Base-by-base conservation (phyloP, 2,888 invertebrate genomes). In the Dicyrtoma fusca region DNA sequence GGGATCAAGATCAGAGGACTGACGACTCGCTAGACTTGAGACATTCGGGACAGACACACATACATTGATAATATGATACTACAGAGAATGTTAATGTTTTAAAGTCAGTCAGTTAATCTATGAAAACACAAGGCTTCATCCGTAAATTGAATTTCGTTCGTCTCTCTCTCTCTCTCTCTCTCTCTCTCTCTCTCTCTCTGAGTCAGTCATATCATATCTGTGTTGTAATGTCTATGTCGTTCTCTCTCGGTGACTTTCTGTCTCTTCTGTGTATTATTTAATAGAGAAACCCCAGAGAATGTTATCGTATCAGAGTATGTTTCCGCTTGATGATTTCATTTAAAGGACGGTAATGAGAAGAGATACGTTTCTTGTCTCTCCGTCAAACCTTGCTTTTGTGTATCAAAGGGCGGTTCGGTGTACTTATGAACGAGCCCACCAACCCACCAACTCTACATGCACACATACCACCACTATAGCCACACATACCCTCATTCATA, bases 301-400 rank as follows among this genome's bases (percentile, higher is more conserved):
- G 69, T 69, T 69, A 61, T 69, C 69, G 61, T 59, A 59, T 61
- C 69, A 57, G 59, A 59, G 68, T 75, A 66, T 75, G 76, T 74
- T 75, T 73, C 74, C 73, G 73, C 75, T 59, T 73, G 71, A 73
- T 75, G 74, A 75, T 76, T 75, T 75, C 76, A 76, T 75, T 75
- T 70, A 75, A 76, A 74, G 69, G 72, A 75, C 69, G 61, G 73
- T 76, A 76, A 76, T 73, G 75, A 76, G 75, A 71, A 73, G 47
- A 62, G 68, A 65, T 65, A 65, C 65, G 65, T 51, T 65, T 57
- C 55, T 68, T 44, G 55, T 68, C 68, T 68, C 65, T 65, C 51
- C 51, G 51, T 65, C 65, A 51, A 65, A 49, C 65, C 65, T 51
- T 65, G 51, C 65, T 65, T 65, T 65, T 65, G 65, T 65, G 65